phyloP scores from a whole-genome alignment of 2,113 vertebrate genomes.

The Ariopsis seemanni region DNA sequence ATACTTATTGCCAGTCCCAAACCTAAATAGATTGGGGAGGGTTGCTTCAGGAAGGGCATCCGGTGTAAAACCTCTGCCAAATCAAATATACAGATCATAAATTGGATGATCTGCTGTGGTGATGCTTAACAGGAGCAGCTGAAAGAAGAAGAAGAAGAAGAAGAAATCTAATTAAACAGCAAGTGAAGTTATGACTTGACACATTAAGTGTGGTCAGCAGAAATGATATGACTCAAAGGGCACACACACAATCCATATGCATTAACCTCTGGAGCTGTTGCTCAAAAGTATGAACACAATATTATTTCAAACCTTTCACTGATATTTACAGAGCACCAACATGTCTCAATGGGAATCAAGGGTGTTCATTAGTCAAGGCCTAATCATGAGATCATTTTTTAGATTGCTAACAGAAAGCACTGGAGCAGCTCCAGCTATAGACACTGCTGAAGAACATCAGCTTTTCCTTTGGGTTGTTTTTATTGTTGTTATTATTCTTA shows the following conservation, averaged over 20 bases:
- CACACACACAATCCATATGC: background rate
- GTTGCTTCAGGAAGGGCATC: too few species aligned
- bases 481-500: background rate
- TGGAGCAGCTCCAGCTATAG: background rate
- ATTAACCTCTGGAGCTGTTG: conserved; percentile 11
- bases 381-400: conserved; percentile 38
- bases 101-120: too few species aligned
- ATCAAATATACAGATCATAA: too few species aligned
- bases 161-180: background rate
- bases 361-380: conserved; percentile 37
- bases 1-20: too few species aligned
- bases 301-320: conserved; percentile 27
- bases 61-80: too few species aligned
- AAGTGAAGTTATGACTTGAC: background rate
- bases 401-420: conserved; percentile 25
- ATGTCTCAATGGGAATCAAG: conserved; percentile 32
- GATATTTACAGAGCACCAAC: conserved; percentile 26
- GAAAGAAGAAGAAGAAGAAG: too few species aligned
- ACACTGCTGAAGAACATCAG: background rate
- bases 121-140: too few species aligned
- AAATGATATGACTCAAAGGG: conserved; percentile 3
- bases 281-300: background rate
- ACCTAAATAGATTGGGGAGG: too few species aligned
- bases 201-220: conserved; percentile 3
- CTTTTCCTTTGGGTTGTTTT: conserved; percentile 18